Percentiles rank a stretch among this genome's conserved stretches.
Evolutionary conservation across 2,888 invertebrate species (phyloP).

Genomic region (Saturnia japonica): DNA sequence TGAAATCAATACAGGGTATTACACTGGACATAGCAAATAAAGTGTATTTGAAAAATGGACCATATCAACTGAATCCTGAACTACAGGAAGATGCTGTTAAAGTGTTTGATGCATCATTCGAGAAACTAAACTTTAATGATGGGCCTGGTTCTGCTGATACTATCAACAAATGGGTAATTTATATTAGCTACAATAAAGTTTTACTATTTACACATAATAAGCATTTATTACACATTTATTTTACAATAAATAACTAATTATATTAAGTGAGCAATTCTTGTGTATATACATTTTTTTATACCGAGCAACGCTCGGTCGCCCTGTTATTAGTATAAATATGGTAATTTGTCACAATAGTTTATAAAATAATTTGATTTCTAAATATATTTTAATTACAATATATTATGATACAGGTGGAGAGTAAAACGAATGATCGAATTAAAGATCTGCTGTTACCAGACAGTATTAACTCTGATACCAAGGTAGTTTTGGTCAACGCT

Average conservation of each 20-base stretch:
- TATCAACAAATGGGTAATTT: conserved; percentile 90
- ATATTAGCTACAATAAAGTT: background rate
- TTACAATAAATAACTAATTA: background rate
- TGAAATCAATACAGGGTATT: conserved; percentile 73
- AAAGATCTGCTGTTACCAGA: conserved; percentile 85
- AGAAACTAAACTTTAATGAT: conserved; percentile 83
- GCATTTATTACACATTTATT: too few species aligned
- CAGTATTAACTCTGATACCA: conserved; percentile 79
- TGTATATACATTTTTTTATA: too few species aligned
- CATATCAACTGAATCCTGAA: conserved; percentile 72
- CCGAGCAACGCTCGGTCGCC: too few species aligned
- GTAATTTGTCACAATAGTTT: background rate
- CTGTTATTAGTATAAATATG: background rate
- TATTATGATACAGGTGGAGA: conserved; percentile 72
- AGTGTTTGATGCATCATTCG: conserved; percentile 84
- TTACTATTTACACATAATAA: background rate
- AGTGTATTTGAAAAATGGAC: conserved; percentile 83
- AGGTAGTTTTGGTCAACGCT: conserved; percentile 90
- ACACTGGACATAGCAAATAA: conserved; percentile 87
- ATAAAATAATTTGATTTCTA: background rate
- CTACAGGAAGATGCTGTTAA: conserved; percentile 82
- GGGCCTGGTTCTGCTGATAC: conserved; percentile 66
- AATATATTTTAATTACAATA: background rate
- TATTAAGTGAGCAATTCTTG: too few species aligned
- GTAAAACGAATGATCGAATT: conserved; percentile 91